Evolutionary conservation across 2,113 vertebrate genomes (phyloP).

Genomic region (Anhinga anhinga): DNA sequence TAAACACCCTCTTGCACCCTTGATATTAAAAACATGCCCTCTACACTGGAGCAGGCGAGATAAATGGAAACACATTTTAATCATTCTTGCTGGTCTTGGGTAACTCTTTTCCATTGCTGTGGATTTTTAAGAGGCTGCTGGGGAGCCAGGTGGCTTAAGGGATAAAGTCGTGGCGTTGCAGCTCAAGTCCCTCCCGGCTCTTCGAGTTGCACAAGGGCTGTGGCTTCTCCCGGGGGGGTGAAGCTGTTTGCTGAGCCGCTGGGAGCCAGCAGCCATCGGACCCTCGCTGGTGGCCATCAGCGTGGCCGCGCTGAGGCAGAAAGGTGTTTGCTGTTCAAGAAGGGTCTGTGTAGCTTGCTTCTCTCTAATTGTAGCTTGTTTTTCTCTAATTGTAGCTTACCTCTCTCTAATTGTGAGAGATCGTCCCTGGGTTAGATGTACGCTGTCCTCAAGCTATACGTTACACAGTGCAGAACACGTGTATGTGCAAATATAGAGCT

Average conservation of each 20-base stretch:
- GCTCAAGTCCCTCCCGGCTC: background rate
- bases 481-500: background rate
- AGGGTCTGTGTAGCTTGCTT: background rate
- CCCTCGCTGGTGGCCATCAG: background rate
- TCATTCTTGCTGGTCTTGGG: background rate
- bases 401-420: background rate
- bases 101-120: background rate
- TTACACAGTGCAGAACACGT: accelerated
- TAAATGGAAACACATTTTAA: constrained; percentile 19
- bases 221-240: background rate
- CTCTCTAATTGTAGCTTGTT: background rate
- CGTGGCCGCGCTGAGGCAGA: background rate
- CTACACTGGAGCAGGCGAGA: background rate
- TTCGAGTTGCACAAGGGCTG: background rate
- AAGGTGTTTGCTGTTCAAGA: background rate
- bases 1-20: background rate
- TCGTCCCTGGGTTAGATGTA: background rate
- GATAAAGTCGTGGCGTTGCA: background rate
- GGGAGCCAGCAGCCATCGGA: background rate
- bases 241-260: background rate
- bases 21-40: background rate
- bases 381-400: background rate
- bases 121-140: background rate
- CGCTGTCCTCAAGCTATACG: background rate
- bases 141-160: background rate